These are phyloP conservation scores for Drosophila oshimai DNA, from an alignment of 1,140 invertebrate species.

Conservation along the genomic window DNA sequence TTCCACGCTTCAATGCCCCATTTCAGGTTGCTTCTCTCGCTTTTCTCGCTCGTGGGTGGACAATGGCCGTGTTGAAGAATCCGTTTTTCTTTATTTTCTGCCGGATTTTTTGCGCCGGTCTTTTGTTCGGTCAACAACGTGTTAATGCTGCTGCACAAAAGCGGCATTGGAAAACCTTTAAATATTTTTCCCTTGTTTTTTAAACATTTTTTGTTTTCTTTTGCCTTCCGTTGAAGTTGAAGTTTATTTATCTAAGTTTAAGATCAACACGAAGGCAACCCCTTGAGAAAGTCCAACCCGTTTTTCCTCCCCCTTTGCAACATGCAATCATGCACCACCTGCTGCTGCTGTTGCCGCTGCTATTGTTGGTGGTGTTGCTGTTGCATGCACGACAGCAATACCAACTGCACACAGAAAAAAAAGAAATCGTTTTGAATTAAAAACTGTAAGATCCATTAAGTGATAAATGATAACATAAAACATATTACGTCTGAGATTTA, in stretches of 20 bases:
- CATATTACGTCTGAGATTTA: too few species aligned
- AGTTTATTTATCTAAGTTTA: constrained; percentile 79
- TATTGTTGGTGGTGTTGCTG: constrained; percentile 41
- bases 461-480: neutral
- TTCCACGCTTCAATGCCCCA: constrained; percentile 59
- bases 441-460: too few species aligned
- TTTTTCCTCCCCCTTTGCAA: constrained; percentile 18
- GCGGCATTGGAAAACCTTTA: constrained; percentile 59
- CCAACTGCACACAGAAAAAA: constrained; percentile 17
- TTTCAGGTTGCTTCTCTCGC: constrained; percentile 18
- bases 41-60: constrained; percentile 33
- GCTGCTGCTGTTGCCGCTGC: constrained; percentile 44
- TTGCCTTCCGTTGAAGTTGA: constrained; percentile 38
- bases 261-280: constrained; percentile 71
- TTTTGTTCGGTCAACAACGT: constrained; percentile 60
- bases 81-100: constrained; percentile 17
- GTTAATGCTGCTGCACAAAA: constrained; percentile 69
- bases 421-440: neutral
- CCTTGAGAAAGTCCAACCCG: constrained; percentile 30
- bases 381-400: constrained; percentile 35
- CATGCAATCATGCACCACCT: constrained; percentile 73
- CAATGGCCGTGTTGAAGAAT: constrained; percentile 50
- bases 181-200: constrained; percentile 23
- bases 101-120: constrained; percentile 14
- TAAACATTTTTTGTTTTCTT: neutral